Percentiles rank a stretch among this genome's conserved stretches.
These are phyloP conservation scores for Yponomeuta cagnagella DNA, from an alignment of 2,888 invertebrate species.

Conservation along the genomic window DNA sequence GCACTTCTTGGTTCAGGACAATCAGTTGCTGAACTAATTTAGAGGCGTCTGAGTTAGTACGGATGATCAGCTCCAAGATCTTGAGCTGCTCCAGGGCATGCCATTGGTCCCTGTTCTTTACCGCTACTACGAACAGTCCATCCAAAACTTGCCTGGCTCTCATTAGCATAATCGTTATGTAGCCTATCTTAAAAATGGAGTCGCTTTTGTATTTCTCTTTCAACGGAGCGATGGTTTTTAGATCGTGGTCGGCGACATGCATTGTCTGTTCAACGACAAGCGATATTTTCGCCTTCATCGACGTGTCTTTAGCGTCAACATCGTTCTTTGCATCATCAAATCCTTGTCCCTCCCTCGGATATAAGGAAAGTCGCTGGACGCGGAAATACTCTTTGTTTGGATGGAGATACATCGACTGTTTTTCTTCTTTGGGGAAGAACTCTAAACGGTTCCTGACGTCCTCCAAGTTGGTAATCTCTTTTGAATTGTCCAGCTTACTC, in stretches of 20 bases:
- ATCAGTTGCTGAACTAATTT: constrained; percentile 53
- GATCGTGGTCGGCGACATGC: background rate
- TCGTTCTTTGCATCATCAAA: background rate
- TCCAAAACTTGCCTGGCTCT: constrained; percentile 50
- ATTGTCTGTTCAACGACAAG: background rate
- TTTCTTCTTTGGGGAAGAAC: background rate
- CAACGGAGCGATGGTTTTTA: background rate
- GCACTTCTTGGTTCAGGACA: constrained; percentile 35
- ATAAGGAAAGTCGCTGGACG: background rate
- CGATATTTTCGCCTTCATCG: background rate
- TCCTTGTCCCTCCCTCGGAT: background rate
- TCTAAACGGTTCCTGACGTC: background rate
- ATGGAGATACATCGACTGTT: background rate
- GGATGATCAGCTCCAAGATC: constrained; percentile 57
- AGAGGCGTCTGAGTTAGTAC: constrained; percentile 57
- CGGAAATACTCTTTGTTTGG: background rate
- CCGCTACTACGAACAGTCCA: constrained; percentile 57
- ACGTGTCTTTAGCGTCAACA: background rate
- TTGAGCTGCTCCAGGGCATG: constrained; percentile 57
- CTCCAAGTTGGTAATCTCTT: background rate
- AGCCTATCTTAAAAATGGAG: constrained; percentile 38
- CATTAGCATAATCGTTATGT: constrained; percentile 52
- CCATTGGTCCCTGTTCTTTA: constrained; percentile 56
- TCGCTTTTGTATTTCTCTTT: constrained; percentile 32
- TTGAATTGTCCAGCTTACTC: background rate